Evolutionary conservation across 1,140 invertebrate genomes (phyloP).

Genomic region (Neotoxoptera formosana): DNA sequence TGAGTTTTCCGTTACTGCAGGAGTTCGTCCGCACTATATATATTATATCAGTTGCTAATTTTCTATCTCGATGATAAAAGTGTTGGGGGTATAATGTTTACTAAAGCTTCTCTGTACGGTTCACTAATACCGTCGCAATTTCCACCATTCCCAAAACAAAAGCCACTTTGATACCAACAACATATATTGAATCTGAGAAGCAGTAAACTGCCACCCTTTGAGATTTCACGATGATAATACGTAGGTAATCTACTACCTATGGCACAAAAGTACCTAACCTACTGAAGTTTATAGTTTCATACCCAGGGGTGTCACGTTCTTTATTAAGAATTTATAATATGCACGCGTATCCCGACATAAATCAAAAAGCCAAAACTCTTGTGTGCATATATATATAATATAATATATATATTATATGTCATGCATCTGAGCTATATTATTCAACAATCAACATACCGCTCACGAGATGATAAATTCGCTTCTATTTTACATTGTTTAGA

Average conservation of each 20-base stretch:
- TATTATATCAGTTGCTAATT: neutral
- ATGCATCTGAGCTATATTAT: neutral
- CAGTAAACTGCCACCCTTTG: neutral
- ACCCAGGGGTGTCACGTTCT: neutral
- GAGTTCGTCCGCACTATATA: no score
- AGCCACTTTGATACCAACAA: neutral
- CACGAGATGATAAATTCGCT: neutral
- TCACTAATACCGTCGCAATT: neutral
- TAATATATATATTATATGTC: neutral
- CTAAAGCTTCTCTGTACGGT: neutral
- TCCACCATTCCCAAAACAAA: neutral
- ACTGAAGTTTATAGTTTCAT: neutral
- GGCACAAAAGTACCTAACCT: neutral
- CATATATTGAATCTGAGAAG: neutral
- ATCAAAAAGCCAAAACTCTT: neutral
- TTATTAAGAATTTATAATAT: conserved; percentile 21
- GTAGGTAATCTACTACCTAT: neutral
- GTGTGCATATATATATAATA: neutral
- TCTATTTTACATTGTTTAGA: neutral
- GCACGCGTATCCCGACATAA: neutral
- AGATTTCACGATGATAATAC: neutral
- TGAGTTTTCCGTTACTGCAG: neutral
- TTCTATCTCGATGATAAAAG: neutral
- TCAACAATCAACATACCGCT: neutral
- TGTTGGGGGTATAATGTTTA: neutral